Conservation (phyloP, 2,888 invertebrate genomes). For the Plemyria rubiginata region DNA sequence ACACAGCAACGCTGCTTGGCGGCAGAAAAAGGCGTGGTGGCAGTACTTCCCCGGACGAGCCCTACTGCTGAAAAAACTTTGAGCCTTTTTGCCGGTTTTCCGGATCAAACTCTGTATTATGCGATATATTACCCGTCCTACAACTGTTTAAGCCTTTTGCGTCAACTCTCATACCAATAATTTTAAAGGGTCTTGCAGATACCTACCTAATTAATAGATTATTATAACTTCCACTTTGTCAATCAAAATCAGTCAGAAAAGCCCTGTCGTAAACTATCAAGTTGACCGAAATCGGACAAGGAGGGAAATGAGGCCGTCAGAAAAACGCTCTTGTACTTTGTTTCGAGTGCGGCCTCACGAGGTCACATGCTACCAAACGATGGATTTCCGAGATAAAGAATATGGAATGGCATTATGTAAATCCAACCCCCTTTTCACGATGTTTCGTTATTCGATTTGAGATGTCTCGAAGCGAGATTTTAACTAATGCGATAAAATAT, state of each 20-base stretch:
- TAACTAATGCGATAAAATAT: conserved; percentile 9
- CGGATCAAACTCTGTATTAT: neutral
- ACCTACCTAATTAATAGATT: too few relatives aligned
- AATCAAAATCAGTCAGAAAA: neutral
- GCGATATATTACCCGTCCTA: too few relatives aligned
- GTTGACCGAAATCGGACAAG: conserved; percentile 47
- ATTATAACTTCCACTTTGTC: neutral
- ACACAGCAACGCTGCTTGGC: too few relatives aligned
- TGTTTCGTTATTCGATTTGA: conserved; percentile 27
- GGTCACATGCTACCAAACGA: conserved; percentile 32
- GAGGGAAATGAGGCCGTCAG: conserved; percentile 47
- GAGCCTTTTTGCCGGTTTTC: neutral
- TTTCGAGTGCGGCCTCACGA: conserved; percentile 35
- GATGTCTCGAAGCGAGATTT: conserved; percentile 22
- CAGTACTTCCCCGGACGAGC: too few relatives aligned
- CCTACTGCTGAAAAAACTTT: too few relatives aligned
- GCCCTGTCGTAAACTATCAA: conserved; percentile 8
- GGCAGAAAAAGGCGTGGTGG: too few relatives aligned
- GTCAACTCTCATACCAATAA: too few relatives aligned
- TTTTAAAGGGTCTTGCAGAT: too few relatives aligned
- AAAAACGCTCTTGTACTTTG: conserved; percentile 36
- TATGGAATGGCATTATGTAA: conserved; percentile 26
- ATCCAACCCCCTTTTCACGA: conserved; percentile 23
- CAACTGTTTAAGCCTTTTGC: too few relatives aligned
- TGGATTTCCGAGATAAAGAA: conserved; percentile 31